Evolutionary conservation across 2,888 invertebrate genomes (phyloP).

Genomic region (Seira ritae): DNA sequence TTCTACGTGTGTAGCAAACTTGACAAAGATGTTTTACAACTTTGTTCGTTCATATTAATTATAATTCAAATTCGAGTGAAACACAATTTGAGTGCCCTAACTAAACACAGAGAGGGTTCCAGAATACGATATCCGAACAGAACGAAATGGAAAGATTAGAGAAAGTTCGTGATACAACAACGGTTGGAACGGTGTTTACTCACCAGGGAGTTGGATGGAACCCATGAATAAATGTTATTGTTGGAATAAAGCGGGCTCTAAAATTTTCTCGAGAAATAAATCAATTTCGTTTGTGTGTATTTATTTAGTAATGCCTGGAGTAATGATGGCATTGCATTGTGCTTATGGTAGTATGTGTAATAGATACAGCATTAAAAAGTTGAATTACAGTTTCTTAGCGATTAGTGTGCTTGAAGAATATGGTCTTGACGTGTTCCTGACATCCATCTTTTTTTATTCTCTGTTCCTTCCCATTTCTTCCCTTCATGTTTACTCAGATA

Average conservation of each 20-base stretch:
- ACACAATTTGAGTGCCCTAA: too few relatives aligned
- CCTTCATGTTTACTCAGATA: conserved; percentile 47
- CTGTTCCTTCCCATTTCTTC: conserved; percentile 31
- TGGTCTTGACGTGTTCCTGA: conserved; percentile 49
- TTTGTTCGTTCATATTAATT: too few relatives aligned
- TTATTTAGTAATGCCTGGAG: too few relatives aligned
- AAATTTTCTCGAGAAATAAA: not conserved
- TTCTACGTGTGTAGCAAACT: too few relatives aligned
- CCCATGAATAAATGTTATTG: not conserved
- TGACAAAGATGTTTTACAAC: too few relatives aligned
- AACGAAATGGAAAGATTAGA: too few relatives aligned
- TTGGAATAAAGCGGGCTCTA: not conserved
- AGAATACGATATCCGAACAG: too few relatives aligned
- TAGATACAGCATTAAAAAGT: conserved; percentile 6
- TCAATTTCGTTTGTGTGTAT: conserved; percentile 16
- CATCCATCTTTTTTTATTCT: conserved; percentile 50
- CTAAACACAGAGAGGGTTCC: too few relatives aligned
- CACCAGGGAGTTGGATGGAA: too few relatives aligned
- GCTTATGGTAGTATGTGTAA: conserved; percentile 1
- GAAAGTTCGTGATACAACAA: too few relatives aligned
- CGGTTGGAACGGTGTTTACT: too few relatives aligned
- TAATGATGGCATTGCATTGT: not conserved
- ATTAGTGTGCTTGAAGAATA: conserved; percentile 39
- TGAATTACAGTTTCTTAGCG: conserved; percentile 26
- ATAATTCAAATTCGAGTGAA: too few relatives aligned